phyloP scores from a whole-genome alignment of 2,797 vertebrate species.

The Poliocrania exsul region DNA sequence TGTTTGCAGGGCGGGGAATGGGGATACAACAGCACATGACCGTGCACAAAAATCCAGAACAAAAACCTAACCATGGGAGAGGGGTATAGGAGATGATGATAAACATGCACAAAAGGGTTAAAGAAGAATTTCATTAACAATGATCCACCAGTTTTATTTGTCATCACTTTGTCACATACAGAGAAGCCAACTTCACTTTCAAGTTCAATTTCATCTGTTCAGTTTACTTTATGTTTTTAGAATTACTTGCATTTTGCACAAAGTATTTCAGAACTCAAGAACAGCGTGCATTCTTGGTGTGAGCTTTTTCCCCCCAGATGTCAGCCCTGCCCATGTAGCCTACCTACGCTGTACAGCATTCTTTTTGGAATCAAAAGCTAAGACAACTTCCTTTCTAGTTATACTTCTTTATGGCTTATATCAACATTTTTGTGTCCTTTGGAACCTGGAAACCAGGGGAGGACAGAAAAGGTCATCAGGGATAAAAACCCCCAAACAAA shows the following conservation, averaged over 20 bases:
- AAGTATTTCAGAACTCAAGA: not conserved
- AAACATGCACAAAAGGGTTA: not conserved
- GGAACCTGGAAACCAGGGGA: not conserved
- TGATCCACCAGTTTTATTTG: not conserved
- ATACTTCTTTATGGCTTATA: not conserved
- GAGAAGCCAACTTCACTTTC: not conserved
- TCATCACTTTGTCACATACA: not conserved
- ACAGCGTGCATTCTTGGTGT: not conserved
- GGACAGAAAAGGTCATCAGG: not conserved
- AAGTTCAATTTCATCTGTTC: not conserved
- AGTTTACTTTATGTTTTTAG: not conserved
- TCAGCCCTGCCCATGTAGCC: not conserved
- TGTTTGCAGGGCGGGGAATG: not conserved
- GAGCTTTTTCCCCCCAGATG: accelerated
- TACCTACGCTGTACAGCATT: not conserved
- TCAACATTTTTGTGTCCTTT: not conserved
- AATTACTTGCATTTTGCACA: not conserved
- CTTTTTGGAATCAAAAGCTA: not conserved
- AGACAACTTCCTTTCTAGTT: not conserved
- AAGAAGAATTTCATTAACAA: not conserved
- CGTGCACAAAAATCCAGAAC: not conserved
- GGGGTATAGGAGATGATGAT: not conserved
- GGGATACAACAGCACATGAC: not conserved
- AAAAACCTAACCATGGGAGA: not conserved
- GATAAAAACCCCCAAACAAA: not conserved